phyloP scores from a whole-genome alignment of 2,797 vertebrate species.

The Chrysocyon brachyurus region DNA sequence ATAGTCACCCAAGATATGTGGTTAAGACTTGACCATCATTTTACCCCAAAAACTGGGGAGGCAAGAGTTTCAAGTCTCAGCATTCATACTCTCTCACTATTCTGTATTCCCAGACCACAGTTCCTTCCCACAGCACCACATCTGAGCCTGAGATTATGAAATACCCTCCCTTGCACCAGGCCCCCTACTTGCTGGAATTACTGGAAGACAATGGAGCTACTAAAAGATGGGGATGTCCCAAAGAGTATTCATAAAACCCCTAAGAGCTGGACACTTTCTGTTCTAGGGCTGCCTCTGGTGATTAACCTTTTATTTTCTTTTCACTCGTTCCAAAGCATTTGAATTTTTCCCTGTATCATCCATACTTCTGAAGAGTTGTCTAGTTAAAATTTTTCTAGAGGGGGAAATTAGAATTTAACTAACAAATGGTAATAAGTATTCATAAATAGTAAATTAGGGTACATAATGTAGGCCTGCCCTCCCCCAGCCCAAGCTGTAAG shows the following conservation, averaged over 20 bases:
- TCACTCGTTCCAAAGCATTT: constrained; percentile 43
- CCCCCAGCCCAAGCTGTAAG: neutral
- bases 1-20: neutral
- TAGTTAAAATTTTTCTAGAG: constrained; percentile 55
- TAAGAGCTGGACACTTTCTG: constrained; percentile 1
- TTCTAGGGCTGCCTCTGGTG: neutral
- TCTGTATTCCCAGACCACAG: neutral
- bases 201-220: neutral
- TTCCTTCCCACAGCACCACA: neutral
- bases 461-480: neutral
- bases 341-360: neutral
- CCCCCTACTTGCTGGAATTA: neutral
- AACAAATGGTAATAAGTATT: neutral
- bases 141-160: neutral
- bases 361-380: constrained; percentile 18
- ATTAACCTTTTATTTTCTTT: neutral
- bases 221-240: neutral
- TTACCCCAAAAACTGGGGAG: neutral
- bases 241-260: constrained; percentile 29
- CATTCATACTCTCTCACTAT: neutral
- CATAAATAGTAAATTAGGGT: neutral
- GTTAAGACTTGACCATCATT: neutral
- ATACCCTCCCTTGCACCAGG: neutral
- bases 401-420: constrained; percentile 49
- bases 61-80: neutral